A percentile compares a stretch with the other conserved stretches of the same genome.
Evolutionary conservation across 2,888 invertebrate species (phyloP).

Genomic region (Drepanosiphum platanoidis): DNA sequence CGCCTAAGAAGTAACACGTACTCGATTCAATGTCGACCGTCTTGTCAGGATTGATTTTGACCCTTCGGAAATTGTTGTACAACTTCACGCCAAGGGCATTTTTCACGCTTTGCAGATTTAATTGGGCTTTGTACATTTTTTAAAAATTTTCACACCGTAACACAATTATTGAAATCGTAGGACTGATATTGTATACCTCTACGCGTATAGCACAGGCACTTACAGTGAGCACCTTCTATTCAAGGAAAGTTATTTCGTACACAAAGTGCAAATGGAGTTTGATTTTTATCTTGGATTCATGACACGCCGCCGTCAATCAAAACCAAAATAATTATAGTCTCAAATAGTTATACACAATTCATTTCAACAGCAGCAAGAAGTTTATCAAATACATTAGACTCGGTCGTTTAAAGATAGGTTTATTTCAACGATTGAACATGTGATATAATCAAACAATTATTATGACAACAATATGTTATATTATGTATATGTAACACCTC

Average conservation of each 20-base stretch:
- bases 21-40: slow-evolving; percentile 22
- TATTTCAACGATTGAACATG: no score
- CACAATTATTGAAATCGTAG: no score
- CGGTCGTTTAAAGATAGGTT: neutral
- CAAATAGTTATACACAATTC: slow-evolving; percentile 10
- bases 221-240: no score
- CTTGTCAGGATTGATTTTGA: slow-evolving; percentile 39
- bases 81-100: neutral
- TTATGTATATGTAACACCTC: neutral
- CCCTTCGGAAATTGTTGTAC: slow-evolving; percentile 24
- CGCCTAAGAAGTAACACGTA: slow-evolving; percentile 41
- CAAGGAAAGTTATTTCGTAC: neutral
- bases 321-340: neutral
- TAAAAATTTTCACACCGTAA: no score
- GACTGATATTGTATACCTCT: no score
- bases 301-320: neutral
- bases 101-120: neutral
- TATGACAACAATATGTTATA: neutral
- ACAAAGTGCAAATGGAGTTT: neutral
- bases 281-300: slow-evolving; percentile 23
- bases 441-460: neutral
- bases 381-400: slow-evolving; percentile 22
- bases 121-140: neutral
- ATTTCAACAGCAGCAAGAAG: neutral
- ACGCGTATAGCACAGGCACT: no score